Percentiles rank a stretch among this genome's conserved stretches.
Evolutionary conservation across 2,797 vertebrate species (phyloP).

Genomic region (Dromococcyx pavoninus): DNA sequence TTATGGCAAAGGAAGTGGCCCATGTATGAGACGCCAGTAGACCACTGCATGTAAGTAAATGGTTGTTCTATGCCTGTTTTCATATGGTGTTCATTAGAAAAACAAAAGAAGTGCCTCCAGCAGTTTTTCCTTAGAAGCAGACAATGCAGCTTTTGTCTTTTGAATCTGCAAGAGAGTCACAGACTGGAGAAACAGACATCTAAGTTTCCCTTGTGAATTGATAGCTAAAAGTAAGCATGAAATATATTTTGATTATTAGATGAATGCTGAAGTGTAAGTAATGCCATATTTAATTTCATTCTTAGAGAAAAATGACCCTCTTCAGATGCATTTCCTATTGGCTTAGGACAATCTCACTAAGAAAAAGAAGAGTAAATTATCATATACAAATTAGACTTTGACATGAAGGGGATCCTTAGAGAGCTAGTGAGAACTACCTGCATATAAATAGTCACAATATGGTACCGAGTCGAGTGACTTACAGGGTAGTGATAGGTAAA

Average conservation of each 20-base stretch:
- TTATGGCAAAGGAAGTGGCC: background rate
- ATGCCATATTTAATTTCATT: background rate
- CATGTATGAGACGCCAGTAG: background rate
- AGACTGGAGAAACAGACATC: conserved; percentile 11
- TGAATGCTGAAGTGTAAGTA: conserved; percentile 10
- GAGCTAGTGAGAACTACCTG: conserved; percentile 10
- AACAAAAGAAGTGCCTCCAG: conserved; percentile 58
- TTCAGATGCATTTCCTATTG: background rate
- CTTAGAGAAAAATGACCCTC: conserved; percentile 10
- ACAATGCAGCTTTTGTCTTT: conserved; percentile 62
- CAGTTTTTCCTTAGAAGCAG: conserved; percentile 35
- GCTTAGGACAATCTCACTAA: background rate
- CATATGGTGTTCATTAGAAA: conserved; percentile 48
- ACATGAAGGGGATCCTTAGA: background rate
- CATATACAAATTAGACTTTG: conserved; percentile 55
- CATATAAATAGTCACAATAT: conserved; percentile 19
- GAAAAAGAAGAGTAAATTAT: conserved; percentile 25
- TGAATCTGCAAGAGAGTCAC: conserved; percentile 11
- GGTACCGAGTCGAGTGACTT: background rate
- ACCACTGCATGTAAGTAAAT: conserved; percentile 24
- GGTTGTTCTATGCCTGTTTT: conserved; percentile 55
- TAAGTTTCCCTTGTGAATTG: conserved; percentile 43
- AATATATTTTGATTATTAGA: conserved; percentile 12
- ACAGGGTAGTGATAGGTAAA: background rate
- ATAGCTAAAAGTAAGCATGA: conserved; percentile 49